These are phyloP conservation scores for Timandra comae DNA, from an alignment of 2,888 invertebrate genomes.

Conservation along the genomic window DNA sequence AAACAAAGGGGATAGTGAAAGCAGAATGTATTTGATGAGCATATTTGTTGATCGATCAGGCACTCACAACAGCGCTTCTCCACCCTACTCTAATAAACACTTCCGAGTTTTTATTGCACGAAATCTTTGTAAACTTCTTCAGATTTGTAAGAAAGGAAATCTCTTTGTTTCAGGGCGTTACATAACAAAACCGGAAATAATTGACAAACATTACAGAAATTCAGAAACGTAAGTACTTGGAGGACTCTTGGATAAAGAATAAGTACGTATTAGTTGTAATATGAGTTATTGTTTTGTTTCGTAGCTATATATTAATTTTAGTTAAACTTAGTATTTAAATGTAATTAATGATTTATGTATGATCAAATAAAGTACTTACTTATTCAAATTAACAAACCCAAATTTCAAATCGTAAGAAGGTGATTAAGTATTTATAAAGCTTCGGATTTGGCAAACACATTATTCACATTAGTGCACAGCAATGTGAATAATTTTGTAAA, in stretches of 20 bases:
- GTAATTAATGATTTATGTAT: too few relatives aligned
- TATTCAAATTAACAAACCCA: too few relatives aligned
- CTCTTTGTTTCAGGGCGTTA: too few relatives aligned
- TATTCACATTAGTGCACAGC: neutral
- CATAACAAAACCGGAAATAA: too few relatives aligned
- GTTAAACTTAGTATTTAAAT: too few relatives aligned
- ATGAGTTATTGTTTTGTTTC: too few relatives aligned
- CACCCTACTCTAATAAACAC: conserved; percentile 19
- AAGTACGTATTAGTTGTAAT: too few relatives aligned
- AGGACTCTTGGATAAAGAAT: too few relatives aligned
- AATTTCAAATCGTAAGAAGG: conserved; percentile 10
- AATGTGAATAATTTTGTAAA: conserved; percentile 5
- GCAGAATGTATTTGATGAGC: conserved; percentile 38
- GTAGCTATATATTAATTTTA: too few relatives aligned
- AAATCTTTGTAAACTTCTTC: conserved; percentile 1
- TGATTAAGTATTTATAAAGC: conserved; percentile 12
- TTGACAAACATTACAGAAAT: conserved; percentile 7
- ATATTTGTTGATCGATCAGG: conserved; percentile 39
- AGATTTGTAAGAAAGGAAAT: neutral
- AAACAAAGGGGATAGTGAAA: conserved; percentile 35
- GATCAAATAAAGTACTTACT: too few relatives aligned
- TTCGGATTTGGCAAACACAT: conserved; percentile 22
- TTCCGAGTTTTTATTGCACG: conserved; percentile 17
- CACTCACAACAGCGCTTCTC: conserved; percentile 26
- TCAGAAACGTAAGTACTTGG: conserved; percentile 9